phyloP scores from a whole-genome alignment of 2,797 vertebrate species.

The Lepus townsendii region DNA sequence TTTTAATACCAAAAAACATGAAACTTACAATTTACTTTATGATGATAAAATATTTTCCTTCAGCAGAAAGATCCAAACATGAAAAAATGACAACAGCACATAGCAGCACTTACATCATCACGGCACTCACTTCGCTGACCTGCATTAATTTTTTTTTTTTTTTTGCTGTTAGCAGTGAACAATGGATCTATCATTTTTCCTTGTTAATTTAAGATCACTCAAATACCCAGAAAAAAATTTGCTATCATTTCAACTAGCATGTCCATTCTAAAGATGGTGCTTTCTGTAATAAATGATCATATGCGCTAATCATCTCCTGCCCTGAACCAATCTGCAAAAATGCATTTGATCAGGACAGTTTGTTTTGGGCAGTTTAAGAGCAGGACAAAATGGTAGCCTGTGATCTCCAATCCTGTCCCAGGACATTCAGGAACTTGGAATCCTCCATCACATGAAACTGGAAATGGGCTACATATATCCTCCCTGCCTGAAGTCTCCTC shows the following conservation, averaged over 20 bases:
- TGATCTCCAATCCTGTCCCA: neutral
- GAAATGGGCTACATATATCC: neutral
- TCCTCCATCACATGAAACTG: neutral
- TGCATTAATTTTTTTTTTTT: conserved; percentile 35
- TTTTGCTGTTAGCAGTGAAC: conserved; percentile 67
- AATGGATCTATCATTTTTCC: neutral
- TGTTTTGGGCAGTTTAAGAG: neutral
- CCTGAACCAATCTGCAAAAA: neutral
- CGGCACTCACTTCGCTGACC: conserved; percentile 4
- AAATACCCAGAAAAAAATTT: conserved; percentile 49
- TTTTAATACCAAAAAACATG: neutral
- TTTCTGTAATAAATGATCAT: conserved; percentile 22
- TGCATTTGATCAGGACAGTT: neutral
- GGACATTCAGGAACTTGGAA: neutral
- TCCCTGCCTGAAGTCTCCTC: neutral
- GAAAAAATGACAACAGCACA: neutral
- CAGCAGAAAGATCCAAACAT: neutral
- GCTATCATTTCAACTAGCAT: neutral
- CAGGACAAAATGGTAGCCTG: neutral
- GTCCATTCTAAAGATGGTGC: neutral
- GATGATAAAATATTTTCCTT: conserved; percentile 49
- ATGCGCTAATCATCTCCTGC: neutral
- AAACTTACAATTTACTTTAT: conserved; percentile 33
- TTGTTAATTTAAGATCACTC: neutral
- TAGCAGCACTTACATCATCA: neutral